phyloP scores from a whole-genome alignment of 2,797 vertebrate genomes.

The Dromococcyx pavoninus region DNA sequence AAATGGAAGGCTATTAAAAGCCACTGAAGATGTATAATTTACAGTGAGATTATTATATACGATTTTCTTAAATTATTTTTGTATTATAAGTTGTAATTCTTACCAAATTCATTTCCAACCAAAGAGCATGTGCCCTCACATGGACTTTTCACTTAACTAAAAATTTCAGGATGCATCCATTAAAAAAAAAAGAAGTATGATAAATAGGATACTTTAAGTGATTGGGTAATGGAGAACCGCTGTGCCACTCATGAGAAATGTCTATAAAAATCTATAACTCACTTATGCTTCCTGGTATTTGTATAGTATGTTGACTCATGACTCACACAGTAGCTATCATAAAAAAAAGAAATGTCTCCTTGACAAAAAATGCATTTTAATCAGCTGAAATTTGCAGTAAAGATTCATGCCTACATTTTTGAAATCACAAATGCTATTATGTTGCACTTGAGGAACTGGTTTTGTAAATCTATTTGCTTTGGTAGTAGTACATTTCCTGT shows the following conservation, averaged over 20 bases:
- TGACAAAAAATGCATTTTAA: slow-evolving; percentile 45
- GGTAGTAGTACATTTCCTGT: background rate
- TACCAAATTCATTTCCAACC: slow-evolving; percentile 31
- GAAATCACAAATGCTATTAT: slow-evolving; percentile 32
- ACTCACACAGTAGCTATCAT: slow-evolving; percentile 57
- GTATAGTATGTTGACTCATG: slow-evolving; percentile 63
- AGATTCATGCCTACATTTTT: slow-evolving; percentile 35
- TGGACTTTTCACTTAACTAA: slow-evolving; percentile 31
- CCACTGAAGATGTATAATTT: slow-evolving; percentile 9
- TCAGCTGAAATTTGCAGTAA: slow-evolving; percentile 45
- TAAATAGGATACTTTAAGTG: slow-evolving; percentile 66
- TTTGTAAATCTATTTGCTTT: background rate
- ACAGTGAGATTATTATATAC: background rate
- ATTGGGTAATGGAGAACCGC: slow-evolving; percentile 57
- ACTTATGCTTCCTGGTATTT: slow-evolving; percentile 65
- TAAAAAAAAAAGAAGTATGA: background rate
- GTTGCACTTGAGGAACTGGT: background rate
- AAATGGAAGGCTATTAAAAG: slow-evolving; percentile 21
- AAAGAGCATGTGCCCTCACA: background rate
- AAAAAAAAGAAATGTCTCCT: slow-evolving; percentile 52
- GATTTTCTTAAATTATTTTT: slow-evolving; percentile 27
- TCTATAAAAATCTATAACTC: slow-evolving; percentile 70
- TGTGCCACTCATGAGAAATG: slow-evolving; percentile 57
- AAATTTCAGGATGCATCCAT: slow-evolving; percentile 33
- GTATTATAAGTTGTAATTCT: background rate